Conservation (phyloP, 1,140 invertebrate genomes). For the Drosophila arizonae region DNA sequence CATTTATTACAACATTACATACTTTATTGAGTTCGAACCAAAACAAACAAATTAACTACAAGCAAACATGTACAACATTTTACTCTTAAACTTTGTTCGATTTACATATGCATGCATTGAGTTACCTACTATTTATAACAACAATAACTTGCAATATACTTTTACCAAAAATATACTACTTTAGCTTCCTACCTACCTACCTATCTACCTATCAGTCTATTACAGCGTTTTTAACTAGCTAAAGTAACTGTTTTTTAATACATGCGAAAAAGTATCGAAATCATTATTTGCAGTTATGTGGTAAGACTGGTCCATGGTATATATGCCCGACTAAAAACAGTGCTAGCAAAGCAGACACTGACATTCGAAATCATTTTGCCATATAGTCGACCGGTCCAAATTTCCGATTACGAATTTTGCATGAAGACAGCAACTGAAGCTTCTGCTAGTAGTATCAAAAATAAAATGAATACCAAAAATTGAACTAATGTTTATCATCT, state of each 20-base stretch:
- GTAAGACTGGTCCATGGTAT: constrained; percentile 36
- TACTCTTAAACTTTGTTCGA: constrained; percentile 67
- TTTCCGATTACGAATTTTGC: constrained; percentile 23
- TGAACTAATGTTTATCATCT: constrained; percentile 81
- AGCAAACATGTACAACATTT: constrained; percentile 56
- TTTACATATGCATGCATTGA: constrained; percentile 65
- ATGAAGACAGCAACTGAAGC: constrained; percentile 29
- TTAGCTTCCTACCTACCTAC: constrained; percentile 41
- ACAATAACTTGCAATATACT: constrained; percentile 48
- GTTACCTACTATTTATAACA: constrained; percentile 48
- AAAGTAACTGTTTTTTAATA: constrained; percentile 7
- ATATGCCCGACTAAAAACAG: not conserved
- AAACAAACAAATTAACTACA: constrained; percentile 15
- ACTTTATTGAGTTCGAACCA: constrained; percentile 40
- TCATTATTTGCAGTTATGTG: constrained; percentile 41
- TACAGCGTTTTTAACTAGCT: constrained; percentile 50
- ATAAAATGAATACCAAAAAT: constrained; percentile 6
- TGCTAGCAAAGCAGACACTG: not conserved
- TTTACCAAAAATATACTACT: constrained; percentile 53
- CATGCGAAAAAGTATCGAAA: not conserved
- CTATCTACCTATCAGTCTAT: constrained; percentile 46
- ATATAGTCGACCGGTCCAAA: constrained; percentile 1
- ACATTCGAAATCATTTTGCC: constrained; percentile 9
- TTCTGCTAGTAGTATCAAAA: constrained; percentile 9
- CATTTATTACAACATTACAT: constrained; percentile 40